phyloP scores from a whole-genome alignment of 1,140 invertebrate genomes.

The Bombus huntii region DNA sequence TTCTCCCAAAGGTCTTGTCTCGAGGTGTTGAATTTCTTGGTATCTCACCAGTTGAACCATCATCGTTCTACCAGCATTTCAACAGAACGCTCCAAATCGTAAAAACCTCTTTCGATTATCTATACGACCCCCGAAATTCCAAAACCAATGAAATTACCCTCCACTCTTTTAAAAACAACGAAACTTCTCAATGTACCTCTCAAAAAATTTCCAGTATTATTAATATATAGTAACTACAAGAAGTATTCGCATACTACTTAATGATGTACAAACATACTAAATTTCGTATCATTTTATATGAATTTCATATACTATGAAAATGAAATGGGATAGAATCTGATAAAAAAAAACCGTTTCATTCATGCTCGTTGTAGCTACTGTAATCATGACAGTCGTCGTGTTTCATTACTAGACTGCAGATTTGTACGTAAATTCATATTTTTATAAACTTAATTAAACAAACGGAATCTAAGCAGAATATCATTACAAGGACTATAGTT shows the following conservation, averaged over 20 bases:
- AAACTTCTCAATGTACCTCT: too few relatives aligned
- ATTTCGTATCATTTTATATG: too few relatives aligned
- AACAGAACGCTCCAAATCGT: neutral
- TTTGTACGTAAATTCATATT: too few relatives aligned
- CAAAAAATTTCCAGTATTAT: neutral
- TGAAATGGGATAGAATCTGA: too few relatives aligned
- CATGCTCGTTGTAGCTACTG: too few relatives aligned
- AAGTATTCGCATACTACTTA: neutral
- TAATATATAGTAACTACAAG: neutral
- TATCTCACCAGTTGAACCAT: constrained; percentile 54
- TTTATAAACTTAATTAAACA: too few relatives aligned
- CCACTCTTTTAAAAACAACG: neutral
- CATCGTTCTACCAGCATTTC: constrained; percentile 39
- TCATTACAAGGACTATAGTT: too few relatives aligned
- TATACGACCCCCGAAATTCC: neutral
- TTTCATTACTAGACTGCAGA: neutral
- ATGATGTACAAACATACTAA: too few relatives aligned
- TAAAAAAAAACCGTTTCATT: too few relatives aligned
- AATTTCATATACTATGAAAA: too few relatives aligned
- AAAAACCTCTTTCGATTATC: neutral
- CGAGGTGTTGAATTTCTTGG: constrained; percentile 69
- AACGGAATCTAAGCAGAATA: too few relatives aligned
- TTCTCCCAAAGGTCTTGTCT: constrained; percentile 57
- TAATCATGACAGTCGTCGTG: too few relatives aligned
- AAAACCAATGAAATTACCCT: neutral